Conservation (phyloP, 2,113 vertebrate species). For the Rhipidura dahli region DNA sequence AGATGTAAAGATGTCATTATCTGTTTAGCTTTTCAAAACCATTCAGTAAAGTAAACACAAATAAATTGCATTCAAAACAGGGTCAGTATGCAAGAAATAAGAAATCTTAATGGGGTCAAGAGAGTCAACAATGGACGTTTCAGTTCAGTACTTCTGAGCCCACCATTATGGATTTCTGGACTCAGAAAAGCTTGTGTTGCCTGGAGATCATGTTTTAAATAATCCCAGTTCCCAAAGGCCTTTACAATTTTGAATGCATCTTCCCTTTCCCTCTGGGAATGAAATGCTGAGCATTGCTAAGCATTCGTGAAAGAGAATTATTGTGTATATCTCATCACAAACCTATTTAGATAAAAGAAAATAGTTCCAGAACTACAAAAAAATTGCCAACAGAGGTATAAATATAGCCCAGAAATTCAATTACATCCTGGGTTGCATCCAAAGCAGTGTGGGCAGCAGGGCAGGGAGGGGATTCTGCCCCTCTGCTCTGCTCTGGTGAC, state of each 20-base stretch:
- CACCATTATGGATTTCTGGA: not conserved
- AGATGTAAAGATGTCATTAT: not conserved
- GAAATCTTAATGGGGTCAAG: not conserved
- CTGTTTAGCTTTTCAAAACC: not conserved
- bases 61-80: not conserved
- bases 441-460: rapidly evolving
- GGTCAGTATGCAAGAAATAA: not conserved
- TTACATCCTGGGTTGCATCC: too few species aligned
- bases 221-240: not conserved
- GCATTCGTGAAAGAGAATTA: not conserved
- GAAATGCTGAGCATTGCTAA: not conserved
- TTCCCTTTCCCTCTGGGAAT: not conserved
- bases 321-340: not conserved
- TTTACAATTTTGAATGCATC: not conserved
- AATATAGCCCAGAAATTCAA: not conserved
- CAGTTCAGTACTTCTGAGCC: not conserved
- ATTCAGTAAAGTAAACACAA: not conserved
- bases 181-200: not conserved
- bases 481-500: not conserved
- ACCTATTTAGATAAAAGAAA: not conserved
- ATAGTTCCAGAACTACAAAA: not conserved
- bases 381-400: not conserved
- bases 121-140: not conserved
- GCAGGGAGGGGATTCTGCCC: rapidly evolving
- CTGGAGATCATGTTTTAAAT: not conserved